Percentiles rank a stretch among this genome's conserved stretches.
Conservation (phyloP, 2,797 vertebrate genomes). For the Sphenodon punctatus region DNA sequence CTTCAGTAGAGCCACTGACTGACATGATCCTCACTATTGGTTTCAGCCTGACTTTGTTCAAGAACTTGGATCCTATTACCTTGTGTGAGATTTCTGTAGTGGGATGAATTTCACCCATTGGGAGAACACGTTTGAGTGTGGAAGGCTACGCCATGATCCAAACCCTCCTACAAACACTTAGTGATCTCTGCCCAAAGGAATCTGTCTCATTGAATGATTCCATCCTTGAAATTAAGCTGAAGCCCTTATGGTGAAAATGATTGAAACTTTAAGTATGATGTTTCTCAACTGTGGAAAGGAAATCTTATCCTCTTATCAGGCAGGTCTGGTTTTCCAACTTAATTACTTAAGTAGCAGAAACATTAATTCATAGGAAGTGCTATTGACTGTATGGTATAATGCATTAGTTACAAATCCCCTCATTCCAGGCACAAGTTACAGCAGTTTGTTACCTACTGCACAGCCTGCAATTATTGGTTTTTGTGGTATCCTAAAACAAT, state of each 20-base stretch:
- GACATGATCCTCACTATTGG: neutral
- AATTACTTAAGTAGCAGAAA: constrained; percentile 3
- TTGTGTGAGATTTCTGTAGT: neutral
- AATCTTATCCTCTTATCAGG: neutral
- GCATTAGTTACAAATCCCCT: neutral
- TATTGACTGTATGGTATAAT: neutral
- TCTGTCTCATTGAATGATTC: neutral
- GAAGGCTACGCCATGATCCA: neutral
- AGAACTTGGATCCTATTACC: neutral
- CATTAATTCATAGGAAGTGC: neutral
- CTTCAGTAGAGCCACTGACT: neutral
- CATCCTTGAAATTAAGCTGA: neutral
- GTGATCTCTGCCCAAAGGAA: neutral
- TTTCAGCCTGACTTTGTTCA: neutral
- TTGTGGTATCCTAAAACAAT: neutral
- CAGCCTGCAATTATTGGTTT: neutral
- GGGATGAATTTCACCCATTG: neutral
- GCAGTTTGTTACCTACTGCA: neutral
- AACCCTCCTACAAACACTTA: neutral
- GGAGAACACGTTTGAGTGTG: neutral
- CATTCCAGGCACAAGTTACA: neutral
- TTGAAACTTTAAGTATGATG: neutral
- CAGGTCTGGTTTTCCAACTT: neutral
- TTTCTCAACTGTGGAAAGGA: neutral
- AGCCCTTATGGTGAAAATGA: neutral